Evolutionary conservation across 2,888 invertebrate genomes (phyloP), one percentile per base, ranked within the genome.

Genomic region (Dasysyrphus tricinctus): DNA sequence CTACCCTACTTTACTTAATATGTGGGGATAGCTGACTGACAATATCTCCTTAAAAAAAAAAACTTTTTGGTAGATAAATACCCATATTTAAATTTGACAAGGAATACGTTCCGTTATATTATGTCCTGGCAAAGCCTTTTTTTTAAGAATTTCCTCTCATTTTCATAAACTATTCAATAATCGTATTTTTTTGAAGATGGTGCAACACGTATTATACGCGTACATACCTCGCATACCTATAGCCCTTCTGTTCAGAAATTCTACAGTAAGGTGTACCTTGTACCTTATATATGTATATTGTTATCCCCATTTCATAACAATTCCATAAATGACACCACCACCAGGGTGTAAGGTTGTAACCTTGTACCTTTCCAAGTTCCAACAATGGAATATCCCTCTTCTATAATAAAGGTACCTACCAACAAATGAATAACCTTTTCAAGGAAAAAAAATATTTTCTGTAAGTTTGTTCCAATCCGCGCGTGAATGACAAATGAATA

Each of bases 401-500:
- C 12, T 29, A 12, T 29, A 24, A 14, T 24, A 29, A 54, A 54
- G 14, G 54, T 14, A 29, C 29, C 24, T n/a, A n/a, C 24, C 24
- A 24, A 51, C 11, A 24, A 54, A 54, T 14, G 19, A 19, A 51
- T 14, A 54, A 54, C 54, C 24, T 54, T 54, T 54, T 54, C 54
- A 54, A 29, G 54, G n/a, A n/a, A 19, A 49, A 49, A 16, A 47
- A 4, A 12, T 14, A 14, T 51, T 51, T 51, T 54, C 16, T 19
- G 16, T 49, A 51, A 57, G 56, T 39, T 67, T 39, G 39, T 54
- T 65, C 72, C 81, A 67, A 65, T 82, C 77, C 54, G 24, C n/a
- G n/a, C 72, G 72, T 59, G 72, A 44, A 82, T 82, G 81, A 82
- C 76, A 82, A 82, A 82, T 82, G 76, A 54, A 44, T 24, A 34